These are phyloP conservation scores for Irena cyanogastra DNA, from an alignment of 2,113 vertebrate species.

Conservation along the genomic window DNA sequence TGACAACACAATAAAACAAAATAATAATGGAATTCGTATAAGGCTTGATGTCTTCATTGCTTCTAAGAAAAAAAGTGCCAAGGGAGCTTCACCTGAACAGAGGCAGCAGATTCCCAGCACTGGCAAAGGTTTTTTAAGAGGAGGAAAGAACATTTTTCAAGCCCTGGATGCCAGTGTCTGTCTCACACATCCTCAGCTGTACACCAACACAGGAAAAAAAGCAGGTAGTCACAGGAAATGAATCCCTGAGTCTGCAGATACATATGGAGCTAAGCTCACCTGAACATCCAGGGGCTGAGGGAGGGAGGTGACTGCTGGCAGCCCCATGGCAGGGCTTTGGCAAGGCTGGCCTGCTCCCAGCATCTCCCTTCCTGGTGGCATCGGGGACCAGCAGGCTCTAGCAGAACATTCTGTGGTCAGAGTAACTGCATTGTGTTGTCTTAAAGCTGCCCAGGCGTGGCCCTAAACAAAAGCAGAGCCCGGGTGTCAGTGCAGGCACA, in stretches of 20 bases:
- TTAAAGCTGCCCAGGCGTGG: not conserved
- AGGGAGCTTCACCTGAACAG: not conserved
- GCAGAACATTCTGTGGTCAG: not conserved
- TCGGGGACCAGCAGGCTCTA: not conserved
- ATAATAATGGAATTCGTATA: constrained; percentile 10
- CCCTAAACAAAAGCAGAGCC: constrained; percentile 12
- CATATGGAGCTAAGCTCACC: not conserved
- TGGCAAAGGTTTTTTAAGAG: not conserved
- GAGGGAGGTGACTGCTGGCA: not conserved
- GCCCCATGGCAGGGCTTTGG: fast-evolving
- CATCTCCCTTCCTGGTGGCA: not conserved
- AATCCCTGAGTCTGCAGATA: not conserved
- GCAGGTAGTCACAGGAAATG: not conserved
- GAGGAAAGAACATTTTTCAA: not conserved
- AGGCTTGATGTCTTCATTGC: constrained; percentile 1
- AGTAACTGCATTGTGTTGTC: not conserved
- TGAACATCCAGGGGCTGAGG: not conserved
- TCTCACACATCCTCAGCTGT: not conserved
- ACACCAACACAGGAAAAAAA: not conserved
- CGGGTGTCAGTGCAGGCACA: not conserved
- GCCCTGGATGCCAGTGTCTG: not conserved
- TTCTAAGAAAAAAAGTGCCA: not conserved
- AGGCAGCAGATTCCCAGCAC: not conserved
- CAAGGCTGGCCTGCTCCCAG: not conserved
- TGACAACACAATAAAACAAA: constrained; percentile 3